These are phyloP conservation scores for Felis chaus DNA, from an alignment of 2,113 vertebrate genomes.

Conservation along the genomic window DNA sequence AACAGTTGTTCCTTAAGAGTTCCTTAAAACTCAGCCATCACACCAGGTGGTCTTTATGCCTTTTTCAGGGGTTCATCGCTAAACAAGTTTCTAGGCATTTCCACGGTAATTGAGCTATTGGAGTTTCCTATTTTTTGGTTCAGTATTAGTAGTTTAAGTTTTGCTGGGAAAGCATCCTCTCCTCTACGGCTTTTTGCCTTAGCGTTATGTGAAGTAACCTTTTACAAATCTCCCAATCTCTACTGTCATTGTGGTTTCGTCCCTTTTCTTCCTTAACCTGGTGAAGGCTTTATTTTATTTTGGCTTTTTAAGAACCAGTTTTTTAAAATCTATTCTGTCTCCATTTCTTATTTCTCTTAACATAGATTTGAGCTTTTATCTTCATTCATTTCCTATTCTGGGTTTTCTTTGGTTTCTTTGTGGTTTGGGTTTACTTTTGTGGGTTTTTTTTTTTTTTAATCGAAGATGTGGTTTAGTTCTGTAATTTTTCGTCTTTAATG, in stretches of 20 bases:
- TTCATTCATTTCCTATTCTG: constrained; percentile 37
- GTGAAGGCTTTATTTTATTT: constrained; percentile 15
- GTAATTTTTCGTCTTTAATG: not conserved
- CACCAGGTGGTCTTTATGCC: not conserved
- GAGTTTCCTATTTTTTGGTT: not conserved
- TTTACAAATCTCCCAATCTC: not conserved
- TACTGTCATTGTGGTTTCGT: not conserved
- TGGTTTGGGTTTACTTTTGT: constrained; percentile 46
- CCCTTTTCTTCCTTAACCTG: not conserved
- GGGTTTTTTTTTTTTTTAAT: not conserved
- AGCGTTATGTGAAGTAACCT: not conserved
- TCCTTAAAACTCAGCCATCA: not conserved
- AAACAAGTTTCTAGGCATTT: not conserved
- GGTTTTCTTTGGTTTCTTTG: constrained; percentile 25
- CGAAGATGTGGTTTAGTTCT: not conserved
- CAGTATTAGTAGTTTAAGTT: not conserved
- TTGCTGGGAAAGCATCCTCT: not conserved
- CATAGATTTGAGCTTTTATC: constrained; percentile 37
- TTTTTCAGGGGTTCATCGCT: not conserved
- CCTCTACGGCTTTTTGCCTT: not conserved
- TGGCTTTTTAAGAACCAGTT: not conserved
- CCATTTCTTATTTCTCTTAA: not conserved
- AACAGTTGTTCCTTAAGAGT: constrained; percentile 8
- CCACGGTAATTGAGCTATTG: not conserved
- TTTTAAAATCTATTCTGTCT: constrained; percentile 13